Evolutionary conservation across 2,888 invertebrate species (phyloP).

Genomic region (Zaprionus lineosus): DNA sequence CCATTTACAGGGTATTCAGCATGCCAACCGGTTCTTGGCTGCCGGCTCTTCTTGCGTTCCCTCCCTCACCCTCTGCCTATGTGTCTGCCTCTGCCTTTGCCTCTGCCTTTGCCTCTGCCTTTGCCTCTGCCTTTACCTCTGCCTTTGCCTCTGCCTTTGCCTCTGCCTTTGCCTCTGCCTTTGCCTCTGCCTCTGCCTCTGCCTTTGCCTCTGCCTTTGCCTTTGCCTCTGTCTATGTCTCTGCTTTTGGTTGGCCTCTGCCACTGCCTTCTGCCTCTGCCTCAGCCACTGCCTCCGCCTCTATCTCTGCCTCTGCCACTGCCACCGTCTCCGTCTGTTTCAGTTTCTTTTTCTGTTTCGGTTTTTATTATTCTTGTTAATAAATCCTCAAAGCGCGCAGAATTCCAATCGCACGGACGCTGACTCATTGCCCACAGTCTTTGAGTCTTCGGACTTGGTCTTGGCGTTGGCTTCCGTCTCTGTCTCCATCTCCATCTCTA

Average conservation of each 20-base stretch:
- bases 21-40: slow-evolving; percentile 50
- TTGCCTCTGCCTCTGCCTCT: slow-evolving; percentile 40
- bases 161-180: slow-evolving; percentile 40
- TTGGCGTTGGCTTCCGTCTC: not conserved
- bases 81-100: slow-evolving; percentile 31
- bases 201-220: slow-evolving; percentile 49
- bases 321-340: slow-evolving; percentile 38
- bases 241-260: slow-evolving; percentile 41
- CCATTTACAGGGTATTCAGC: slow-evolving; percentile 26
- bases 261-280: slow-evolving; percentile 40
- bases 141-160: slow-evolving; percentile 35
- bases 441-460: slow-evolving; percentile 8
- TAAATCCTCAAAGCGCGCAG: slow-evolving; percentile 78
- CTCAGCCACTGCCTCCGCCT: slow-evolving; percentile 36
- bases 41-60: slow-evolving; percentile 28
- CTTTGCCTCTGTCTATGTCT: slow-evolving; percentile 31
- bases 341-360: slow-evolving; percentile 41
- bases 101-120: slow-evolving; percentile 41
- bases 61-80: slow-evolving; percentile 43
- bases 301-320: slow-evolving; percentile 38
- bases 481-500: slow-evolving; percentile 15
- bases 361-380: slow-evolving; percentile 76
- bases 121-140: slow-evolving; percentile 43
- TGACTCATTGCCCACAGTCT: slow-evolving; percentile 60
- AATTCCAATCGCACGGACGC: slow-evolving; percentile 67